Evolutionary conservation across 1,140 invertebrate genomes (phyloP), one percentile per base, ranked within the genome.

Genomic region (Whitmania pigra): DNA sequence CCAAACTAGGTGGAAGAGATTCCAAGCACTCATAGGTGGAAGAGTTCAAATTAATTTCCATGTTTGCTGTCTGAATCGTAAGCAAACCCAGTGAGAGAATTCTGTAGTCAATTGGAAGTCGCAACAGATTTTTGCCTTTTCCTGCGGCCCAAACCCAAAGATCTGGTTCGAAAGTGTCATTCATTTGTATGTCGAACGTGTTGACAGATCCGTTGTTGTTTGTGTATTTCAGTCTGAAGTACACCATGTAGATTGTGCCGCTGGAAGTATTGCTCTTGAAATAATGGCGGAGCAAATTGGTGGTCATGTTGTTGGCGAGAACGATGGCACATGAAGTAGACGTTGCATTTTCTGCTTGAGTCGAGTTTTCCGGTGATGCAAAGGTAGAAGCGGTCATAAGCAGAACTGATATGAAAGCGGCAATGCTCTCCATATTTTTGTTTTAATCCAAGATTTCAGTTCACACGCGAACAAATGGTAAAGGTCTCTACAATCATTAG

Each of bases 101-200:
- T 13, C 53, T 70, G 29, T 70, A 54, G 18, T 70, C 69, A 27
- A 70, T 18, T 25, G 69, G 69, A 36, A 70, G 31, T 70, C 69
- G 18, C 17, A 70, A 49, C 11, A 70, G 25, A 53, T 70, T 70
- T 25, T 70, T 70, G n/a, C 69, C 69, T 49, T 70, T 70, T n/a
- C 31, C 31, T 20, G 69, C 49, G 2, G 53, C 69, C 69, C 69
- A 70, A 27, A 54, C 69, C 69, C 69, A 70, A 4, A 53, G n/a
- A 22, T 70, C 69, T 9, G 69, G 43, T 17, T 20, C 69, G 49
- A 70, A 70, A 18, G 69, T 70, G 20, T 70, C 69, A 36, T 3
- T 15, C 18, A 36, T 22, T 20, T 36, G 22, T 9, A 53, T 49
- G 22, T 36, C 20, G n/a, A 53, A 49, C 17, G 29, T n/a, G 69